These are phyloP conservation scores for Phrynocephalus forsythii DNA, from an alignment of 2,797 vertebrate species.

Conservation along the genomic window DNA sequence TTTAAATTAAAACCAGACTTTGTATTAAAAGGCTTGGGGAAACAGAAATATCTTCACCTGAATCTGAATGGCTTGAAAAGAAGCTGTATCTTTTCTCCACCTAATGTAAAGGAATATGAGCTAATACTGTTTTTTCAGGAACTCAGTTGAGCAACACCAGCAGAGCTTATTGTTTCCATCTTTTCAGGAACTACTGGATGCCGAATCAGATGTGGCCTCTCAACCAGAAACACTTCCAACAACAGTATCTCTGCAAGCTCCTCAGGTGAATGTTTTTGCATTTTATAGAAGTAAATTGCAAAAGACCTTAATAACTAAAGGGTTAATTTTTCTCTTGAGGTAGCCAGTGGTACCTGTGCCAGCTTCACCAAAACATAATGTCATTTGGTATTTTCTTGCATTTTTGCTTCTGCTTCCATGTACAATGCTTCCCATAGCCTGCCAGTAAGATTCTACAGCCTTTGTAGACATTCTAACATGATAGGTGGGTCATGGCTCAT, in stretches of 20 bases:
- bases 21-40: background rate
- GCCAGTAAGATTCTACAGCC: background rate
- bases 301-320: background rate
- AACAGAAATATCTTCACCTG: background rate
- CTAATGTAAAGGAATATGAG: background rate
- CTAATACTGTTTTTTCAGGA: background rate
- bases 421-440: background rate
- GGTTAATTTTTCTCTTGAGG: background rate
- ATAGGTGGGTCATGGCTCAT: background rate
- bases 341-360: slow-evolving; percentile 18
- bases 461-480: background rate
- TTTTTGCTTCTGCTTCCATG: background rate
- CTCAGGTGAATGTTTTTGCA: slow-evolving; percentile 73
- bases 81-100: background rate
- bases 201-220: slow-evolving; percentile 77
- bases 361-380: background rate
- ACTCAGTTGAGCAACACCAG: background rate
- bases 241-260: slow-evolving; percentile 76
- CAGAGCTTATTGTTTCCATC: slow-evolving; percentile 47
- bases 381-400: background rate
- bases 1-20: background rate
- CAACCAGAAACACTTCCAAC: slow-evolving; percentile 79
- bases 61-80: background rate
- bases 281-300: background rate
- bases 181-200: slow-evolving; percentile 80